Evolutionary conservation across 2,113 vertebrate species (phyloP), one percentile per base, ranked within the genome.

Genomic region (Cyphotilapia sp.): DNA sequence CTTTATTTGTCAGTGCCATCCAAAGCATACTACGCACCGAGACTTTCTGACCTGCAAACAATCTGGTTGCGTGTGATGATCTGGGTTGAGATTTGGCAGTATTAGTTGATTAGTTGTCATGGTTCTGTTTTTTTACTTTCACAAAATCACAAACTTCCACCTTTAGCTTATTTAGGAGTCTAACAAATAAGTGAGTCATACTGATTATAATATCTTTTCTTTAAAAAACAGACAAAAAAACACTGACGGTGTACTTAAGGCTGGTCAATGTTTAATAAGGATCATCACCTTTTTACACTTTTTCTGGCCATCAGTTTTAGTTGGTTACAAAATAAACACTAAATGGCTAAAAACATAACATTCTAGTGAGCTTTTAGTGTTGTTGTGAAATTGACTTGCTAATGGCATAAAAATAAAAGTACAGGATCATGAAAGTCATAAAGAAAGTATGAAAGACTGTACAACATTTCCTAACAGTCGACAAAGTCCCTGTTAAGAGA

Each of bases 21-120:
- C 13, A 27, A 71, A 74, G 1, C 22, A 10, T 4, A 24, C 38
- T 24, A 16, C 5, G 1, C 12, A 42, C 12, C 0, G 0, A 8
- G 2, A 71, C 4, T 47, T 6, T 71, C 38, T 47, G 40, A 74
- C 8, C 13, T 74, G 2, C 22, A 42, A 45, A 3, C 2, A 1
- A 1, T n/a, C n/a, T n/a, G n/a, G n/a, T n/a, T n/a, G n/a, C n/a
- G n/a, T n/a, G n/a, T n/a, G n/a, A n/a, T n/a, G n/a, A n/a, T n/a
- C n/a, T n/a, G n/a, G n/a, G n/a, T n/a, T n/a, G n/a, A n/a, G n/a
- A n/a, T n/a, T n/a, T n/a, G n/a, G n/a, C n/a, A n/a, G n/a, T n/a
- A n/a, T n/a, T n/a, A 4, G 10, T 22, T 74, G 8, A 2, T 22
- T 22, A 22, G 66, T 42, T 22, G 35, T 42, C 35, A 42, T 24